phyloP scores from a whole-genome alignment of 2,797 vertebrate species.

The Iguana delicatissima region DNA sequence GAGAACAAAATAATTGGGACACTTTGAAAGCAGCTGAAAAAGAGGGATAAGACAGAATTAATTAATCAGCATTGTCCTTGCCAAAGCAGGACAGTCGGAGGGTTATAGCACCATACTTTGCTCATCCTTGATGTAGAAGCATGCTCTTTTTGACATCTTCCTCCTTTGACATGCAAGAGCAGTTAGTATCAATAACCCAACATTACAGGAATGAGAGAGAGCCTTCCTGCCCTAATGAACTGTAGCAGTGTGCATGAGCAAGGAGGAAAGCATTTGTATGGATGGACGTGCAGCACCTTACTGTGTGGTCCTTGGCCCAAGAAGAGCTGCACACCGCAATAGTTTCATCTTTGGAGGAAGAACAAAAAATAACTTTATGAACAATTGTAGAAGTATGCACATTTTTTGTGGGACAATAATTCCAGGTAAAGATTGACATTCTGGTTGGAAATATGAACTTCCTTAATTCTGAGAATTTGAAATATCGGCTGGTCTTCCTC shows the following conservation, averaged over 20 bases:
- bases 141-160: neutral
- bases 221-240: too few relatives aligned
- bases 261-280: too few relatives aligned
- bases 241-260: too few relatives aligned
- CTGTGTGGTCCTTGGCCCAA: too few relatives aligned
- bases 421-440: neutral
- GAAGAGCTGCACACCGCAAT: too few relatives aligned
- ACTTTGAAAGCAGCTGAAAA: too few relatives aligned
- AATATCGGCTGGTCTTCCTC: neutral
- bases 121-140: neutral
- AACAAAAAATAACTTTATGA: neutral
- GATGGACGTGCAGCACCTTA: too few relatives aligned
- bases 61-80: too few relatives aligned
- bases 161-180: neutral
- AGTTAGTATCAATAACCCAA: neutral
- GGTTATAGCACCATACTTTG: too few relatives aligned
- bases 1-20: too few relatives aligned
- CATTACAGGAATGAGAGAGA: neutral
- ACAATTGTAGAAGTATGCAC: neutral
- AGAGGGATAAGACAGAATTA: neutral
- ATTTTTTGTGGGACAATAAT: neutral
- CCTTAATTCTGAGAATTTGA: neutral
- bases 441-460: neutral
- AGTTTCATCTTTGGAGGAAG: neutral
- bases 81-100: too few relatives aligned